These are phyloP conservation scores for Eupsilia transversa DNA, from an alignment of 2,888 invertebrate species.

Conservation along the genomic window DNA sequence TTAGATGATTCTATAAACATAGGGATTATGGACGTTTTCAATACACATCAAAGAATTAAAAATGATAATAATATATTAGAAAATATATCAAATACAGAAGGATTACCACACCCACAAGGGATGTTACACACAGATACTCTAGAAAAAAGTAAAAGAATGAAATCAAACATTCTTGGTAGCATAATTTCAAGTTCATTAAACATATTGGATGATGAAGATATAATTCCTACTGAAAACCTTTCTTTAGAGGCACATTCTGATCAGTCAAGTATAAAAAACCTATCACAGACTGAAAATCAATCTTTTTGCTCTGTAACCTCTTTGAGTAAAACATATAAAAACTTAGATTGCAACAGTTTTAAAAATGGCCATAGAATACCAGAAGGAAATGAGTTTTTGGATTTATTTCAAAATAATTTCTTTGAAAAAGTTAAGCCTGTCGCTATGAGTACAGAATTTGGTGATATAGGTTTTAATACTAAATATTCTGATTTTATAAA, in stretches of 20 bases:
- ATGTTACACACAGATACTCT: not conserved
- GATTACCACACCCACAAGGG: not conserved
- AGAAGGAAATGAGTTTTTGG: constrained; percentile 70
- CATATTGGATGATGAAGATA: constrained; percentile 75
- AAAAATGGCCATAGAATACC: constrained; percentile 76
- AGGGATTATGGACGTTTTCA: not conserved
- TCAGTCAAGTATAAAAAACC: constrained; percentile 54
- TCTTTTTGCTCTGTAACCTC: constrained; percentile 78
- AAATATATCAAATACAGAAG: not conserved
- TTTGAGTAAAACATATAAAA: constrained; percentile 79
- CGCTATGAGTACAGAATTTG: constrained; percentile 77
- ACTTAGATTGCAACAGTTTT: constrained; percentile 80
- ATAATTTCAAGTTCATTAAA: constrained; percentile 79
- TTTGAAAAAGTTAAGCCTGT: constrained; percentile 58
- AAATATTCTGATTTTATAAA: constrained; percentile 79
- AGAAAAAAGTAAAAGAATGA: constrained; percentile 27
- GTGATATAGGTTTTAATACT: constrained; percentile 82
- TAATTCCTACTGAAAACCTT: constrained; percentile 47
- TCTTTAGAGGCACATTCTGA: constrained; percentile 64
- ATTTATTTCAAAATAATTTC: constrained; percentile 71
- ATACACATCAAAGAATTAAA: not conserved
- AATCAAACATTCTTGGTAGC: constrained; percentile 66
- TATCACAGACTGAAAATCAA: constrained; percentile 66
- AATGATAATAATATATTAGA: not conserved
- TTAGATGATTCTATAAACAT: constrained; percentile 14